These are phyloP conservation scores for Acrocephalus arundinaceus DNA, from an alignment of 2,113 vertebrate genomes.

Conservation along the genomic window DNA sequence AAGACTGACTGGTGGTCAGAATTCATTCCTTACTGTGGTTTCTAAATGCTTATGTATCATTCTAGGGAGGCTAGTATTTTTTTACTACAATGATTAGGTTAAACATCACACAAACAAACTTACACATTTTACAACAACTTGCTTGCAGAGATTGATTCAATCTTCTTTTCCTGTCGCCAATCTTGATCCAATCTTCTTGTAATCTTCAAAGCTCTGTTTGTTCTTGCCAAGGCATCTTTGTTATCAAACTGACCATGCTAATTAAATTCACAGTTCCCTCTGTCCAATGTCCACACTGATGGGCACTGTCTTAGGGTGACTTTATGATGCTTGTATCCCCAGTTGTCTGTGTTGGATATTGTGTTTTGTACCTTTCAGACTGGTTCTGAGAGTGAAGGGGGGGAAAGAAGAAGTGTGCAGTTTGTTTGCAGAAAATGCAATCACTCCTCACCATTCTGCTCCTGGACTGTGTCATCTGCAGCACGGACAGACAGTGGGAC, in stretches of 20 bases:
- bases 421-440: too few species aligned
- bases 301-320: too few species aligned
- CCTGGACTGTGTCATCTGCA: too few species aligned
- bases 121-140: neutral
- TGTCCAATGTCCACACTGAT: neutral
- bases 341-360: too few species aligned
- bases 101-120: neutral
- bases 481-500: too few species aligned
- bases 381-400: too few species aligned
- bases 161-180: neutral
- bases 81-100: neutral
- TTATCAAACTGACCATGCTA: neutral
- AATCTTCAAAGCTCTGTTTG: neutral
- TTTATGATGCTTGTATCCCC: too few species aligned
- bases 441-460: too few species aligned
- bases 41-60: neutral
- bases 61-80: neutral
- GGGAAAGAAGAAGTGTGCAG: too few species aligned
- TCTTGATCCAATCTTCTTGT: neutral
- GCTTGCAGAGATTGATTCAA: neutral
- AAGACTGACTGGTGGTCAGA: neutral
- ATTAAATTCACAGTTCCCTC: neutral
- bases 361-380: too few species aligned
- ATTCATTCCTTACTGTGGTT: neutral
- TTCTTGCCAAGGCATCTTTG: neutral